Conservation (phyloP, 1,140 invertebrate species). For the Teleopsis dalmanni region DNA sequence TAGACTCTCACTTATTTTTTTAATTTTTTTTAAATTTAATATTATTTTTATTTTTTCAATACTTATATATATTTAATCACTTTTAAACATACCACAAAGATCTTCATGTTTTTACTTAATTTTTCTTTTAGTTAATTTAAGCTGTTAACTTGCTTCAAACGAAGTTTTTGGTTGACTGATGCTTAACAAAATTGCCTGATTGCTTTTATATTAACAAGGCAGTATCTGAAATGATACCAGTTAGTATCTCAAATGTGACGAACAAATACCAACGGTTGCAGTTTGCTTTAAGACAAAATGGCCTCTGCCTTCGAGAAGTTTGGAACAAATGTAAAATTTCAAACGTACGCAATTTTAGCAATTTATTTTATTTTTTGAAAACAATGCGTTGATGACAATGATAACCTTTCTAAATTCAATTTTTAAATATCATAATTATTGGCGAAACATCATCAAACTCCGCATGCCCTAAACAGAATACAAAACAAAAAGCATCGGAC, state of each 20-base stretch:
- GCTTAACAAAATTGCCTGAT: background rate
- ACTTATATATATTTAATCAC: conserved; percentile 6
- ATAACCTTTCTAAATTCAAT: too few relatives aligned
- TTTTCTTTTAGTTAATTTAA: conserved; percentile 25
- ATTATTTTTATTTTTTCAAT: conserved; percentile 18
- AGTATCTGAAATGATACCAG: too few relatives aligned
- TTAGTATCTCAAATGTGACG: background rate
- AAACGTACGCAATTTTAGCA: too few relatives aligned
- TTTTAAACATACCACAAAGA: conserved; percentile 36
- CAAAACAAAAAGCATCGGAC: too few relatives aligned
- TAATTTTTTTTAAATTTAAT: background rate
- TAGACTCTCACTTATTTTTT: too few relatives aligned
- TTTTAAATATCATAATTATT: too few relatives aligned
- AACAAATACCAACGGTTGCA: background rate
- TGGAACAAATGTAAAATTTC: background rate
- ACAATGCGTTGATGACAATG: too few relatives aligned
- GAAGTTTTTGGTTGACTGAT: conserved; percentile 13
- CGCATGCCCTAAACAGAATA: too few relatives aligned
- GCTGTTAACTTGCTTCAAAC: conserved; percentile 18
- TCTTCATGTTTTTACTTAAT: conserved; percentile 38
- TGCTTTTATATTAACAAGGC: conserved; percentile 1
- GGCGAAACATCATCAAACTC: too few relatives aligned
- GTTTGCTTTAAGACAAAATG: background rate
- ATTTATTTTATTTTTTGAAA: too few relatives aligned
- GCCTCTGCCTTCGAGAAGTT: background rate